These are phyloP conservation scores for Cygnus atratus DNA, from an alignment of 2,113 vertebrate species.

Conservation along the genomic window DNA sequence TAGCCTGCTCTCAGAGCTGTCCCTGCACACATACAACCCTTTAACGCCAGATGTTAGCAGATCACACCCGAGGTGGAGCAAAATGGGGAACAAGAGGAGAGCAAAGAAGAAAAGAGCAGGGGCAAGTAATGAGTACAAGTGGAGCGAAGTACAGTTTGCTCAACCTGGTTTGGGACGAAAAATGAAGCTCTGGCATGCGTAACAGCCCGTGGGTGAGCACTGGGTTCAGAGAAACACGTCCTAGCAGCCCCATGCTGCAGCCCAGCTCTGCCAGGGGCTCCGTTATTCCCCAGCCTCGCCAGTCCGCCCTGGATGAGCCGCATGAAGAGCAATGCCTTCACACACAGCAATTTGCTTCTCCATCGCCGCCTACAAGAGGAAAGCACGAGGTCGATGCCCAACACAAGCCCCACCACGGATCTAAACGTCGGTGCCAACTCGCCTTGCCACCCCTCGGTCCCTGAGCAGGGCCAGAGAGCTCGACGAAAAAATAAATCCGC, in stretches of 20 bases:
- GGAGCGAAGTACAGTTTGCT: background rate
- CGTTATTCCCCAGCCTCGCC: fast-evolving
- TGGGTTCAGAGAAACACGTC: fast-evolving
- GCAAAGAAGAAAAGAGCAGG: background rate
- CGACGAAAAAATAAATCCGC: background rate
- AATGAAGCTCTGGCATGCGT: fast-evolving
- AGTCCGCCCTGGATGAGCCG: fast-evolving
- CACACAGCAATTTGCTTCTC: background rate
- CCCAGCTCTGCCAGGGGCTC: background rate
- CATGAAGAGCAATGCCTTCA: background rate
- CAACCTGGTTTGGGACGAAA: background rate
- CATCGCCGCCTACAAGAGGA: fast-evolving
- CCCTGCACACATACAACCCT: fast-evolving
- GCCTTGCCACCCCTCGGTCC: background rate
- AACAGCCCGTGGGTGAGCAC: background rate
- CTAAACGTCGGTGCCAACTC: background rate
- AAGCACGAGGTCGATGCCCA: background rate
- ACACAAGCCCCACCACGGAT: fast-evolving
- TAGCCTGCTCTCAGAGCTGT: background rate
- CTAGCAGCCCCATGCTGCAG: background rate
- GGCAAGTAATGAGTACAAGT: fast-evolving
- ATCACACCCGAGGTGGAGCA: background rate
- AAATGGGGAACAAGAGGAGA: fast-evolving
- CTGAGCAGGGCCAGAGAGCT: background rate
- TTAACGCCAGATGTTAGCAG: background rate